Evolutionary conservation across 2,113 vertebrate species (phyloP).

Genomic region (Cinclus mexicanus): DNA sequence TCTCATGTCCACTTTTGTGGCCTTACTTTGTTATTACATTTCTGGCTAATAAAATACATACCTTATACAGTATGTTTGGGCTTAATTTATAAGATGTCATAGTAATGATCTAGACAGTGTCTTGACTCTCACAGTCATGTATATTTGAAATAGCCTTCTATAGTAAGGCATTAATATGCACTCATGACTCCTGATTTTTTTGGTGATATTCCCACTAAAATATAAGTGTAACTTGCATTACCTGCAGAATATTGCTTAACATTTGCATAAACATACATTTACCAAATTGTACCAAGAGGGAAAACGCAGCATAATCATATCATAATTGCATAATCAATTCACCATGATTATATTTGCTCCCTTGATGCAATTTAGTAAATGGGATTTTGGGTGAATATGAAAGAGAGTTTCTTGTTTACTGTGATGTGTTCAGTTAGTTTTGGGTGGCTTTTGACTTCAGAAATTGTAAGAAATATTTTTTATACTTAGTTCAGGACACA

Average conservation of each 20-base stretch:
- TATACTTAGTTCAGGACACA: not conserved
- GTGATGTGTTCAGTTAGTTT: conserved; percentile 46
- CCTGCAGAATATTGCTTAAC: conserved; percentile 48
- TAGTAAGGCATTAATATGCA: not conserved
- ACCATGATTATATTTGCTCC: conserved; percentile 74
- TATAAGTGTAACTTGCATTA: conserved; percentile 40
- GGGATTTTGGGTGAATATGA: conserved; percentile 40
- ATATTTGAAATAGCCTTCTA: conserved; percentile 17
- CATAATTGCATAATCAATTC: conserved; percentile 72
- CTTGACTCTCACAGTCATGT: not conserved
- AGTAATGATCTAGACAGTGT: not conserved
- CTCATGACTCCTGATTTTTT: not conserved
- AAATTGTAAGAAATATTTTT: conserved; percentile 14
- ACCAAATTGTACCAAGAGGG: conserved; percentile 66
- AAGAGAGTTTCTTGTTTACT: conserved; percentile 34
- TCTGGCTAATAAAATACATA: not conserved
- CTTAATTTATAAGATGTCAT: not conserved
- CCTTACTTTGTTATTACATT: not conserved
- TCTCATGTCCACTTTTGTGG: not conserved
- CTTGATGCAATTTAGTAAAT: conserved; percentile 66
- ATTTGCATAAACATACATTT: conserved; percentile 73
- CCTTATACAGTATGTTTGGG: not conserved
- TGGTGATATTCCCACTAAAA: conserved; percentile 1
- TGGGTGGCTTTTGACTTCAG: not conserved
- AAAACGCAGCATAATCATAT: conserved; percentile 66